Percentiles rank a stretch among this genome's conserved stretches.
Evolutionary conservation across 2,113 vertebrate species (phyloP).

Genomic region (Sceloporus tristichus): DNA sequence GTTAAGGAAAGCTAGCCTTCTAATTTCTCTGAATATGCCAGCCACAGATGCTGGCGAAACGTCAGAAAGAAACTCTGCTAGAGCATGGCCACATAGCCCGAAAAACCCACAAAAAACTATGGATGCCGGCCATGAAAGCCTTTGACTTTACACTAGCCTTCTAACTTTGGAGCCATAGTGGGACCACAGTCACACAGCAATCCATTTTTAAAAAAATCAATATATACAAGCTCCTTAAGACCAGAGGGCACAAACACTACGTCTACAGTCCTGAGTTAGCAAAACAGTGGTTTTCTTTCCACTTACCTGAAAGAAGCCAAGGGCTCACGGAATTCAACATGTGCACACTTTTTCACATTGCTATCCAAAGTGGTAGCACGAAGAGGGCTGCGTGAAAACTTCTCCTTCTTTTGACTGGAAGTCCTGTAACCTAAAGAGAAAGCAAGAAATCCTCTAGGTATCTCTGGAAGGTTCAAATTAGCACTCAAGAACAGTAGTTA

Average conservation of each 20-base stretch:
- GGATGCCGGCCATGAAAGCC: too few species aligned
- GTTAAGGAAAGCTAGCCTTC: neutral
- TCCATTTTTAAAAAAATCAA: neutral
- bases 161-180: neutral
- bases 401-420: constrained; percentile 81
- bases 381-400: constrained; percentile 89
- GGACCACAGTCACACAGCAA: neutral
- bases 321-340: constrained; percentile 89
- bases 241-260: neutral
- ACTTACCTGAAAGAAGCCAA: constrained; percentile 88
- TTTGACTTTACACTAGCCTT: neutral
- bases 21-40: neutral
- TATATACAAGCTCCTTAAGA: neutral
- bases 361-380: constrained; percentile 90
- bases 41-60: too few species aligned
- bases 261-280: neutral
- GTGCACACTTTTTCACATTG: constrained; percentile 85
- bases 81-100: too few species aligned
- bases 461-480: constrained; percentile 21
- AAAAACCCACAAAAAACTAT: too few species aligned
- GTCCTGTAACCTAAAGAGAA: constrained; percentile 74
- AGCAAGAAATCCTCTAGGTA: constrained; percentile 68
- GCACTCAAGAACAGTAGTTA: constrained; percentile 37
- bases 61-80: too few species aligned
- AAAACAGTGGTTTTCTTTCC: neutral